Conservation (phyloP, 2,113 vertebrate genomes). For the Alectura lathami region DNA sequence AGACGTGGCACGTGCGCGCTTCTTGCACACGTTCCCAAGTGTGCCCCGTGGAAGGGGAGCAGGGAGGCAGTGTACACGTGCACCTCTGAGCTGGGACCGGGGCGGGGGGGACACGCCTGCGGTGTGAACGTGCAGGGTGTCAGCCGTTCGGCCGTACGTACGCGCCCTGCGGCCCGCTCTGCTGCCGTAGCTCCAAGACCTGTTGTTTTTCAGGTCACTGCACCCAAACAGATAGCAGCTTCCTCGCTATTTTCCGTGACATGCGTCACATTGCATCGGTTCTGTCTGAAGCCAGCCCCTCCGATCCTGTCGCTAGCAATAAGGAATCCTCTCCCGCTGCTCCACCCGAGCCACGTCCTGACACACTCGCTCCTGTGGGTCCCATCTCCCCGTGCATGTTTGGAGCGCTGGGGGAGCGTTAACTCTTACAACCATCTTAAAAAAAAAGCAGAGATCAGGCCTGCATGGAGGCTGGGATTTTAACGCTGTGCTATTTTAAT, state of each 20-base stretch:
- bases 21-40: not conserved
- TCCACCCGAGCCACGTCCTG: not conserved
- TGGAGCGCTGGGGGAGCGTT: not conserved
- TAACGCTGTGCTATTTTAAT: not conserved
- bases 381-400: not conserved
- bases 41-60: not conserved
- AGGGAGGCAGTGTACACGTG: not conserved
- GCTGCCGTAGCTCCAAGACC: conserved; percentile 71
- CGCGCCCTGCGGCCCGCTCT: conserved; percentile 37
- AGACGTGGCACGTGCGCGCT: fast-evolving
- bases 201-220: conserved; percentile 86
- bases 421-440: not conserved
- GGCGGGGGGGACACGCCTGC: not conserved
- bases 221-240: conserved; percentile 79
- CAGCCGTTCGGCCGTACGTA: not conserved
- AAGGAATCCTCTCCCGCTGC: conserved; percentile 69
- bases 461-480: not conserved
- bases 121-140: not conserved
- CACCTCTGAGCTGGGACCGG: not conserved
- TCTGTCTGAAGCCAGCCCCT: conserved; percentile 80
- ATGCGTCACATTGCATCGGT: conserved; percentile 80
- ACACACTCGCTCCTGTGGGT: not conserved
- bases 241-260: conserved; percentile 79
- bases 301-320: conserved; percentile 81
- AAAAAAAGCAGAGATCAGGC: not conserved